phyloP scores from a whole-genome alignment of 2,797 vertebrate species.

The Craterocephalus amniculus region DNA sequence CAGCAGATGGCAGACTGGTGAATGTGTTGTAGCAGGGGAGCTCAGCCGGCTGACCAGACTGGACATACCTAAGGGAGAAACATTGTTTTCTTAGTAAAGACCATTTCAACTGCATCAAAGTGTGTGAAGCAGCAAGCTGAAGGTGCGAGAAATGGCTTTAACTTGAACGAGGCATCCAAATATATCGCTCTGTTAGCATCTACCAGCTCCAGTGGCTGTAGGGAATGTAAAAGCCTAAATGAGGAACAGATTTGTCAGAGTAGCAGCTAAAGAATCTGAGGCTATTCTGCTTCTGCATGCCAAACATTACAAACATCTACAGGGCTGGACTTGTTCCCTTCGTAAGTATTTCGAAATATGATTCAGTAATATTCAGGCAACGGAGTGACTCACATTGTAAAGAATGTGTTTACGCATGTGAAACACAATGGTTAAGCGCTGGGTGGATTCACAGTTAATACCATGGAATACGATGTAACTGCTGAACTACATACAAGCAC shows the following conservation, averaged over 20 bases:
- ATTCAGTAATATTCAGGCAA: constrained; percentile 26
- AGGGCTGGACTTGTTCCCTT: constrained; percentile 57
- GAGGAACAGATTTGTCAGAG: constrained; percentile 47
- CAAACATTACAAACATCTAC: constrained; percentile 62
- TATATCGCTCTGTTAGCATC: constrained; percentile 36
- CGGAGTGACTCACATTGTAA: constrained; percentile 58
- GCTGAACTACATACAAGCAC: constrained; percentile 12
- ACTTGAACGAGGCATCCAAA: constrained; percentile 26
- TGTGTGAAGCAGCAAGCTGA: not conserved
- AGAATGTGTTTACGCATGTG: constrained; percentile 73
- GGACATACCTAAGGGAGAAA: constrained; percentile 78
- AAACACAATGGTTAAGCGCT: constrained; percentile 59
- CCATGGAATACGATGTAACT: constrained; percentile 51
- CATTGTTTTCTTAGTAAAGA: not conserved
- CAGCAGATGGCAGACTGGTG: constrained; percentile 77
- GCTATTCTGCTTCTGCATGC: constrained; percentile 56
- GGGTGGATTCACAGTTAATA: constrained; percentile 39
- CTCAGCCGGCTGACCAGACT: constrained; percentile 74
- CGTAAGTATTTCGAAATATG: constrained; percentile 53
- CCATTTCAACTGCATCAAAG: not conserved
- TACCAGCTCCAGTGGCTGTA: constrained; percentile 23
- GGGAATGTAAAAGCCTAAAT: constrained; percentile 52
- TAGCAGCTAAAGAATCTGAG: constrained; percentile 47
- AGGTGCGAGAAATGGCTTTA: constrained; percentile 18
- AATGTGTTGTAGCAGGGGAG: constrained; percentile 76